Base-by-base conservation (phyloP, 2,113 vertebrate genomes). In the Geococcyx californianus region DNA sequence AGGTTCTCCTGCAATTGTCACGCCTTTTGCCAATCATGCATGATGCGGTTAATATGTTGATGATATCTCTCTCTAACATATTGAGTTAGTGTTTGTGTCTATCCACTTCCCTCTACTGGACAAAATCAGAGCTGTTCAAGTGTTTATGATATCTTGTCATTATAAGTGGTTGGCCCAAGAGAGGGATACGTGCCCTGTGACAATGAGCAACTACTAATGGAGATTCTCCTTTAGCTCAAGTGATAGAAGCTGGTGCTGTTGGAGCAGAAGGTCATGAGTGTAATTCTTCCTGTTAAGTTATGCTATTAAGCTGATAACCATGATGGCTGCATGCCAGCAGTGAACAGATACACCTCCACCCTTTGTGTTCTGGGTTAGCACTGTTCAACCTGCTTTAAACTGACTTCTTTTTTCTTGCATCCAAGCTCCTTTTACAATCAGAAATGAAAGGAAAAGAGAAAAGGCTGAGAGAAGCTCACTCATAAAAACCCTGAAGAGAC, bases 81-180 rank as follows among this genome's bases (percentile, higher is more conserved):
- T 91, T 94, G 84, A 91, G 91, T 94, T 49, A 80, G 87, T 86
- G 93, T 90, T 94, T 97, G 92, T 25, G 92, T 97, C 96, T 96
- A 92, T 94, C 51, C 95, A 82, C 95, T 96, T 95, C 92, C 96
- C 95, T 96, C 96, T 97, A 93, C 93, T 97, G 96, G 94, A 96
- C 92, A 93, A 96, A 97, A 92, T 93, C 92, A 96, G 95, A 95
- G 95, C 90, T 96, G 94, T 94, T 95, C 87, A 90, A 94, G 82
- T 93, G 94, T 93, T 95, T 94, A 93, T 92, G 95, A 91, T 90
- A 96, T 63, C 93, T 92, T 95, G 91, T 94, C 47, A 0, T 85
- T 85, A 25, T 90, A 95, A 95, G 94, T 94, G 92, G 94, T 86
- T 94, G 95, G 95, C 93, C 93, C 92, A 94, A 96, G 93, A 95